Evolutionary conservation across 2,888 invertebrate genomes (phyloP), one percentile per base, ranked within the genome.

Genomic region (Brenthis daphne): DNA sequence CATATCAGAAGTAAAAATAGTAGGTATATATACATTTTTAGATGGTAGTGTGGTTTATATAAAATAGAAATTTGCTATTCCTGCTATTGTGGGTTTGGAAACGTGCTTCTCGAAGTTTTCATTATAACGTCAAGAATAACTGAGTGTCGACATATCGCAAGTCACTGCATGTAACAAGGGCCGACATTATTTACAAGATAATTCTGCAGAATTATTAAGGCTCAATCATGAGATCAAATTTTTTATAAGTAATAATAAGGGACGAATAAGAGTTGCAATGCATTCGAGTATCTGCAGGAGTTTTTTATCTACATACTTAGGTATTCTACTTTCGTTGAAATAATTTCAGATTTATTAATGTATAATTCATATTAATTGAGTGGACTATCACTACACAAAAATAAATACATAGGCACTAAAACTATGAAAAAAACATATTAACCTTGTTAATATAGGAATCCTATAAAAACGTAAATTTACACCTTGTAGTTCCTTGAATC

Each of bases 81-180:
- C n/a, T 51, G 6, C 12, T 13, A 29, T 29, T 29, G 29, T 29
- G 4, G 6, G n/a, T n/a, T 4, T n/a, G 51, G 51, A 43, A n/a
- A 51, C 51, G 51, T 13, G 51, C 5, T n/a, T n/a, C 51, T 51
- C 16, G 51, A 51, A 51, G 51, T 12, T 16, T 51, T 51, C 13
- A 51, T 51, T 51, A 51, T 16, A 51, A 51, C 51, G 13, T 51
- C 51, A 60, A 24, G 37, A 54, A 48, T 53, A 60, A 66, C 43
- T 24, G 3, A 43, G 43, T 60, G 50, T 20, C 14, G 8, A 50
- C 54, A 54, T 43, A 66, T 29, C 53, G 66, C 66, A 66, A 66
- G 66, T 66, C 66, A 66, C 54, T 55, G 43, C 8, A 54, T 54
- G 66, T 66, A 66, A 66, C 60, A 66, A 66, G 66, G 58, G 54